These are phyloP conservation scores for Isichthys henryi DNA, from an alignment of 2,113 vertebrate species.

Conservation along the genomic window DNA sequence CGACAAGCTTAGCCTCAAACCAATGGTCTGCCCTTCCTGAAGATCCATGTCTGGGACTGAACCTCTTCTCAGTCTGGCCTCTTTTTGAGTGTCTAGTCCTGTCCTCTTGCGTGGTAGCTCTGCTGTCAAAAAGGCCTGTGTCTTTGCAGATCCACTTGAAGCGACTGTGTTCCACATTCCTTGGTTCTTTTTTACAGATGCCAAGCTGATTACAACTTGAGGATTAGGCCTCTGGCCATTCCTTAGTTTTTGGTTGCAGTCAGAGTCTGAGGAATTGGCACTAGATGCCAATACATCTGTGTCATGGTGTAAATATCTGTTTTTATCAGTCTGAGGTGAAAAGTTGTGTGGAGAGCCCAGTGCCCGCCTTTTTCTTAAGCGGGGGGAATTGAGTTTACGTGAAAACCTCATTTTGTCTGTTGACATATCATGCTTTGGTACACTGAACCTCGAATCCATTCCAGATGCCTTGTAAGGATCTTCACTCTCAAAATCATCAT, in stretches of 20 bases:
- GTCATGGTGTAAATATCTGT: not conserved
- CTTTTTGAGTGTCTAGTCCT: constrained; percentile 16
- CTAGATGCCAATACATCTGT: not conserved
- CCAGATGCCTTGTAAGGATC: constrained; percentile 1
- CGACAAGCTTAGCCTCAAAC: not conserved
- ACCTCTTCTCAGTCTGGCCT: constrained; percentile 37
- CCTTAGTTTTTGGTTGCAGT: constrained; percentile 20
- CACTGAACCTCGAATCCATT: constrained; percentile 25
- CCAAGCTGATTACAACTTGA: constrained; percentile 44
- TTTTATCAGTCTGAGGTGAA: not conserved
- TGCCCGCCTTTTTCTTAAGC: constrained; percentile 39
- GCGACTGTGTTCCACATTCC: constrained; percentile 26
- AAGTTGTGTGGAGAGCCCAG: constrained; percentile 22
- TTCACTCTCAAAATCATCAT: constrained; percentile 21
- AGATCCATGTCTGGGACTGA: constrained; percentile 40
- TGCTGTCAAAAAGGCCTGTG: constrained; percentile 40
- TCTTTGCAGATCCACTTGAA: constrained; percentile 29
- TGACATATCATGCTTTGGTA: constrained; percentile 18
- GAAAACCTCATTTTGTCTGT: constrained; percentile 29
- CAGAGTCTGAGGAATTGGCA: constrained; percentile 38
- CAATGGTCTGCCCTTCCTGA: not conserved
- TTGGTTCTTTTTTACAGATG: constrained; percentile 40
- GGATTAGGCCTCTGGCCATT: constrained; percentile 31
- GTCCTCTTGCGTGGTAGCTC: constrained; percentile 28
- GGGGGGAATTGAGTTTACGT: constrained; percentile 43